phyloP scores from a whole-genome alignment of 2,113 vertebrate genomes.

The Peromyscus maniculatus region DNA sequence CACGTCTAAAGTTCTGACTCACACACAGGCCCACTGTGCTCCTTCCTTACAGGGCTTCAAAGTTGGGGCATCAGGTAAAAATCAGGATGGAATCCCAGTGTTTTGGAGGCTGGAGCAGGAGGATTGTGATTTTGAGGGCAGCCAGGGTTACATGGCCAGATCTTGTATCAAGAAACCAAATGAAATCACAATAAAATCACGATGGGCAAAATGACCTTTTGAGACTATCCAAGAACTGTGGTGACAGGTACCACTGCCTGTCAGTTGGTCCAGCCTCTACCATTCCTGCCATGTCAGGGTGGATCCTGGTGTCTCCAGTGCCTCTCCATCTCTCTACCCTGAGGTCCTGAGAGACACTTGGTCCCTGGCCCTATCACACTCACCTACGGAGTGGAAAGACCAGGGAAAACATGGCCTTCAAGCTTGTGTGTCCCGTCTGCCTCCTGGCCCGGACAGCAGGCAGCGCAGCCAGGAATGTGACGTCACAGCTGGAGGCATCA shows the following conservation, averaged over 20 bases:
- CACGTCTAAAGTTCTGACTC: not conserved
- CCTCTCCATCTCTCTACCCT: not conserved
- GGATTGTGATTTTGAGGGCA: not conserved
- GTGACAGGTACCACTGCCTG: not conserved
- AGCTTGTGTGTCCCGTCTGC: not conserved
- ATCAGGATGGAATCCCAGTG: not conserved
- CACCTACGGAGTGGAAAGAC: accelerated
- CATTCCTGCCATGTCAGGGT: not conserved
- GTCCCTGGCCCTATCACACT: accelerated
- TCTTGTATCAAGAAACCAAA: not conserved
- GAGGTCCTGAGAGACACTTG: not conserved
- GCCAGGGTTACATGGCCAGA: not conserved
- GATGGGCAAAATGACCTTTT: not conserved
- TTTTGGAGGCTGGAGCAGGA: not conserved
- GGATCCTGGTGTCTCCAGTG: not conserved
- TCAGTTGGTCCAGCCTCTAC: not conserved
- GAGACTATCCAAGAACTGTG: not conserved
- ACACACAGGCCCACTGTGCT: not conserved
- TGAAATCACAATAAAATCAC: not conserved
- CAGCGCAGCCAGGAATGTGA: not conserved
- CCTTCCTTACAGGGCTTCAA: not conserved
- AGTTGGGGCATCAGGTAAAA: not conserved
- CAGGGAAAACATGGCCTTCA: no score
- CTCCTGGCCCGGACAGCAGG: not conserved
- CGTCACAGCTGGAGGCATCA: not conserved